phyloP scores from a whole-genome alignment of 2,113 vertebrate species.

The Tragulus kanchil region DNA sequence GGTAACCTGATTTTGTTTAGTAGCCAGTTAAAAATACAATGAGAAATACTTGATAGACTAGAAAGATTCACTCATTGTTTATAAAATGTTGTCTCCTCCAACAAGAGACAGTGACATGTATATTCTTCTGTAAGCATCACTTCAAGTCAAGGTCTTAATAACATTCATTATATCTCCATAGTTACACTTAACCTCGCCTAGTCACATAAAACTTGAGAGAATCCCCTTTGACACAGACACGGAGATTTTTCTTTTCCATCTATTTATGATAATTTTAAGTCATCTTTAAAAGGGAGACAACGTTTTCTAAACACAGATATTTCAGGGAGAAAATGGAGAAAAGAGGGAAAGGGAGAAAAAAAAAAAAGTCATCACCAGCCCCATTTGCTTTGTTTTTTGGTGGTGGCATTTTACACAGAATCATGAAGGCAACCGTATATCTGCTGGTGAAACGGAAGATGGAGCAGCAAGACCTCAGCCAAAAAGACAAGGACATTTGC shows the following conservation, averaged over 20 bases:
- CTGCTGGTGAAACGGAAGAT: slow-evolving; percentile 83
- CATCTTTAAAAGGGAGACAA: slow-evolving; percentile 43
- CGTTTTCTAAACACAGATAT: slow-evolving; percentile 36
- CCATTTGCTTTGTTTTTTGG: slow-evolving; percentile 26
- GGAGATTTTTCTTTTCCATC: background rate
- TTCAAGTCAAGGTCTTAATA: slow-evolving; percentile 60
- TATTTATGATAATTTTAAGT: slow-evolving; percentile 30
- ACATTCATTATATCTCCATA: slow-evolving; percentile 71
- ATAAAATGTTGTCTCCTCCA: too few species aligned
- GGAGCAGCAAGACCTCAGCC: slow-evolving; percentile 43
- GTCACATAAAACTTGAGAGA: slow-evolving; percentile 39
- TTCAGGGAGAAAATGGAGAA: background rate
- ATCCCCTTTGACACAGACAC: slow-evolving; percentile 37
- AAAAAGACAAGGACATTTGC: slow-evolving; percentile 55
- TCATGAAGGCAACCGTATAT: slow-evolving; percentile 27
- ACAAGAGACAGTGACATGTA: slow-evolving; percentile 56
- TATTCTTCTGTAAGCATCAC: slow-evolving; percentile 52
- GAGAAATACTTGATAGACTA: background rate
- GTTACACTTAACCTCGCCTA: slow-evolving; percentile 66
- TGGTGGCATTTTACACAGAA: slow-evolving; percentile 68
- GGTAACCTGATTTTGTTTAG: background rate
- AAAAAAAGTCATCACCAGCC: background rate
- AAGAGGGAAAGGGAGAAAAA: background rate
- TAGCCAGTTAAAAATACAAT: background rate
- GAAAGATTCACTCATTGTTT: background rate